Conservation (phyloP, 2,113 vertebrate species). For the Colius striatus region DNA sequence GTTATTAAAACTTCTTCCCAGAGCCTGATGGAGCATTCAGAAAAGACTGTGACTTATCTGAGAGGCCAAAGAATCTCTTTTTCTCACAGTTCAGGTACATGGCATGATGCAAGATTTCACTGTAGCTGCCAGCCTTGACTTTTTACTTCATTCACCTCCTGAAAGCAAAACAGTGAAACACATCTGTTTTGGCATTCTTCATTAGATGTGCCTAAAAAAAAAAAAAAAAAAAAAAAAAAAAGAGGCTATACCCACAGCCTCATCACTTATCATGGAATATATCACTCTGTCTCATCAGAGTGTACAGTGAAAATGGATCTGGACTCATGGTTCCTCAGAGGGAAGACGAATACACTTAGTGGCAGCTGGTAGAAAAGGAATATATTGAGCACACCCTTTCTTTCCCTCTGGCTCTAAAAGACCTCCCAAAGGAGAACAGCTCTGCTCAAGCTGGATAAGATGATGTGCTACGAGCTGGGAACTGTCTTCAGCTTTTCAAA, state of each 20-base stretch:
- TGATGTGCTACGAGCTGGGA: not conserved
- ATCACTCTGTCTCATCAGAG: slow-evolving; percentile 49
- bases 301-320: not conserved
- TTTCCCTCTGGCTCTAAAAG: slow-evolving; percentile 34
- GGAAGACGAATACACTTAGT: slow-evolving; percentile 16
- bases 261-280: slow-evolving; percentile 47
- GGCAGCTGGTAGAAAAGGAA: slow-evolving; percentile 59
- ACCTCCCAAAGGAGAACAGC: slow-evolving; percentile 28
- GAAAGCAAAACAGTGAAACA: slow-evolving; percentile 12
- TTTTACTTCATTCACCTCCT: not conserved
- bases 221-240: not conserved
- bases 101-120: not conserved
- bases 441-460: slow-evolving; percentile 10
- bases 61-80: not conserved
- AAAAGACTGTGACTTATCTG: not conserved
- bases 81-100: not conserved
- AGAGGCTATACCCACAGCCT: not conserved
- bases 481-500: not conserved
- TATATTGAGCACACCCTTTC: slow-evolving; percentile 13
- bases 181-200: slow-evolving; percentile 22
- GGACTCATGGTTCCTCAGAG: slow-evolving; percentile 11
- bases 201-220: not conserved
- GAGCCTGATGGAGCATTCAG: not conserved
- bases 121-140: not conserved
- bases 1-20: not conserved